These are phyloP conservation scores for Heliconius sara DNA, from an alignment of 2,888 invertebrate genomes.

Conservation along the genomic window DNA sequence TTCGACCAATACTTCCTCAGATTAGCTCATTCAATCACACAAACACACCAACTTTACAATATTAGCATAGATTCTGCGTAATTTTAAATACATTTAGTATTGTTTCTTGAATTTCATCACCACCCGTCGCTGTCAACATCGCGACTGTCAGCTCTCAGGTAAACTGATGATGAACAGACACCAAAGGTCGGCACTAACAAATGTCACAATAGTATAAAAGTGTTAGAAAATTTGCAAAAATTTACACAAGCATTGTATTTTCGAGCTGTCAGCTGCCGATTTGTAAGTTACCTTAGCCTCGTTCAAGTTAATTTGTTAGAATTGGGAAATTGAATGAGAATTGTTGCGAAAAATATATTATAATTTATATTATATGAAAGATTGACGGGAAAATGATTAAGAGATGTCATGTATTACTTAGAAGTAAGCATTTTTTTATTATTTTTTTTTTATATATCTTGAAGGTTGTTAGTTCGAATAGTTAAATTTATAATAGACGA, in stretches of 20 bases:
- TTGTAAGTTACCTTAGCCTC: constrained; percentile 17
- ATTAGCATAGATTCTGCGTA: not conserved
- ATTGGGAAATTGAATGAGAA: constrained; percentile 14
- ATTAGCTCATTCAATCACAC: not conserved
- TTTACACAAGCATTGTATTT: constrained; percentile 24
- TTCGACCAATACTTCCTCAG: not conserved
- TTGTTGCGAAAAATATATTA: not conserved
- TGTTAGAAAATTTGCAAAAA: constrained; percentile 18
- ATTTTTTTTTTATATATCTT: not conserved
- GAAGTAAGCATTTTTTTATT: not conserved
- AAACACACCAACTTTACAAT: not conserved
- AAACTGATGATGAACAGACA: constrained; percentile 33
- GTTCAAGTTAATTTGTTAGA: not conserved
- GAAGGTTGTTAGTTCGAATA: not conserved
- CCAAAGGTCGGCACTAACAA: constrained; percentile 30
- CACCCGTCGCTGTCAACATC: not conserved
- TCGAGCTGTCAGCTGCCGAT: constrained; percentile 15
- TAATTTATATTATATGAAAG: not conserved
- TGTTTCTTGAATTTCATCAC: constrained; percentile 11
- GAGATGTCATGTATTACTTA: constrained; percentile 1
- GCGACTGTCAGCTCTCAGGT: not conserved
- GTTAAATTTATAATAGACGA: not conserved
- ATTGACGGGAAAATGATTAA: constrained; percentile 5
- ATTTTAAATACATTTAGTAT: not conserved
- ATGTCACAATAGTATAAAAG: constrained; percentile 19